phyloP scores from a whole-genome alignment of 2,797 vertebrate species.

The Meda fulgida region DNA sequence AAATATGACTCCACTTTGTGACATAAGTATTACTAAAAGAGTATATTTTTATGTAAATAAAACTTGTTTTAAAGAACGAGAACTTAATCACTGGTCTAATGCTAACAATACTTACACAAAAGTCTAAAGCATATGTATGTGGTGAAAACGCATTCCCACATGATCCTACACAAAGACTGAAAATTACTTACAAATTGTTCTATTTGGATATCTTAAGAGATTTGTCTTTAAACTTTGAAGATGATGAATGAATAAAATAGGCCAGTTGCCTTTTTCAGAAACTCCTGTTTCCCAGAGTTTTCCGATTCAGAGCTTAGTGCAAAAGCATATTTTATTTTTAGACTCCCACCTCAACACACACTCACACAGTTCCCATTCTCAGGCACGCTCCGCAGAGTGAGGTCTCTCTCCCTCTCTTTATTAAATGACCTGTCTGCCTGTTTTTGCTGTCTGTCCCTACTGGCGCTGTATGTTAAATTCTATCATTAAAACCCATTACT shows the following conservation, averaged over 20 bases:
- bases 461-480: slow-evolving; percentile 88
- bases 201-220: neutral
- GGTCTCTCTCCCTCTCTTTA: slow-evolving; percentile 61
- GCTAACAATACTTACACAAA: neutral
- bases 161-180: neutral
- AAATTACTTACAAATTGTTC: neutral
- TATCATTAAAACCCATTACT: slow-evolving; percentile 96
- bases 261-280: slow-evolving; percentile 32
- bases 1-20: neutral
- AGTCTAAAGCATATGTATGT: neutral
- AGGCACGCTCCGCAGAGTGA: slow-evolving; percentile 44
- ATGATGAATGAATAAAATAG: slow-evolving; percentile 38
- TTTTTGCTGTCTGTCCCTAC: slow-evolving; percentile 83
- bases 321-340: slow-evolving; percentile 64
- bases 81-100: neutral
- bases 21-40: neutral
- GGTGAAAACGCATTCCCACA: neutral
- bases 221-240: slow-evolving; percentile 17
- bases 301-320: slow-evolving; percentile 62
- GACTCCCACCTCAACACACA: slow-evolving; percentile 38
- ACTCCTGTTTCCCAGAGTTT: slow-evolving; percentile 32
- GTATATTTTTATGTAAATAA: no score
- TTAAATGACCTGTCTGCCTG: slow-evolving; percentile 86
- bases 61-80: slow-evolving; percentile 11
- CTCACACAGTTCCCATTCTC: slow-evolving; percentile 38